Conservation (phyloP, 35 echinoderm and acorn worm species). For the Holothuria glaberrima region DNA sequence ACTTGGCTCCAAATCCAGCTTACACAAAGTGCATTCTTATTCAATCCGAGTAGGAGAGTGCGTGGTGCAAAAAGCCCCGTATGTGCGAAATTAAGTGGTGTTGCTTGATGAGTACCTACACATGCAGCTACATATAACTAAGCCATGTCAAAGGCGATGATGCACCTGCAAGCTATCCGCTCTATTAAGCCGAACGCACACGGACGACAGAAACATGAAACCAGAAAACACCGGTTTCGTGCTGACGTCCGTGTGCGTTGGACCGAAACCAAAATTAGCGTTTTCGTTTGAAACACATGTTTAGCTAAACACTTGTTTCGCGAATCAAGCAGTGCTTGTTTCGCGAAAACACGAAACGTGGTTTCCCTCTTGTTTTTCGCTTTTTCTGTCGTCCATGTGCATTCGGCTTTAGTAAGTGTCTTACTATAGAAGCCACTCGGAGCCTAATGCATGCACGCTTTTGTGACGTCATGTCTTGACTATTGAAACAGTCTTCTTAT, state of each 20-base stretch:
- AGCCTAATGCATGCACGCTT: neutral
- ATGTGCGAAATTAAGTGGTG: conserved; percentile 15
- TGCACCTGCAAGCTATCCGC: neutral
- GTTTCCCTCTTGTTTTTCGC: no score
- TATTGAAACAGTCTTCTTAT: conserved; percentile 7
- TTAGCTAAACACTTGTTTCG: no score
- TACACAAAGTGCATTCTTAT: neutral
- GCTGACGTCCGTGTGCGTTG: no score
- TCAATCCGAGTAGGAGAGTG: conserved; percentile 11
- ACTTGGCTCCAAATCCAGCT: conserved; percentile 3
- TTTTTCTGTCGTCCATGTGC: no score
- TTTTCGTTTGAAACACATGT: no score
- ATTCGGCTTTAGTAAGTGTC: no score
- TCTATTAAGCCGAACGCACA: no score
- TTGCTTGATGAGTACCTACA: neutral
- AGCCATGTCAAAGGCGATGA: neutral
- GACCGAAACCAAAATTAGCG: no score
- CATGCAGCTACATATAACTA: neutral
- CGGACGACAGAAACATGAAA: no score
- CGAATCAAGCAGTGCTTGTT: no score
- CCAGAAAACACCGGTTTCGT: no score
- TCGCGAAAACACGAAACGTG: no score
- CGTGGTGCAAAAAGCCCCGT: neutral
- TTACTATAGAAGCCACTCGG: neutral
- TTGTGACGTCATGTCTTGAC: conserved; percentile 24